These are phyloP conservation scores for Glyphotaelius pellucidus DNA, from an alignment of 2,888 invertebrate species.

Conservation along the genomic window DNA sequence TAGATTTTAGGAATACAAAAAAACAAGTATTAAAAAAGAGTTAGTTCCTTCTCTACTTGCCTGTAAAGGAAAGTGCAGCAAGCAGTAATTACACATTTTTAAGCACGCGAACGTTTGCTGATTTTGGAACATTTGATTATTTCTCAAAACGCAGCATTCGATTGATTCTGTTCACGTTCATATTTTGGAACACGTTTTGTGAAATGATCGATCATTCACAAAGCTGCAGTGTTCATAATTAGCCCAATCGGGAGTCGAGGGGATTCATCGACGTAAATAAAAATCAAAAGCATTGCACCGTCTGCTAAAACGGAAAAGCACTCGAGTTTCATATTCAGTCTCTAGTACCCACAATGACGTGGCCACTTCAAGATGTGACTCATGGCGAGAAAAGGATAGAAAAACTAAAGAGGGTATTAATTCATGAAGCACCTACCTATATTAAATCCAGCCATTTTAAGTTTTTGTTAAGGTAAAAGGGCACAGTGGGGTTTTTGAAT, in stretches of 20 bases:
- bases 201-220: neutral
- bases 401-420: neutral
- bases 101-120: neutral
- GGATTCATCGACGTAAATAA: conserved; percentile 29
- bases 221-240: neutral
- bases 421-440: too few species aligned
- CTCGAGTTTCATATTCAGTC: conserved; percentile 49
- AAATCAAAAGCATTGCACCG: conserved; percentile 26
- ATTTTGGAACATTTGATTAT: neutral
- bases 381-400: neutral
- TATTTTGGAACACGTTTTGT: neutral
- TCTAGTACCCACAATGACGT: conserved; percentile 20
- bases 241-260: neutral
- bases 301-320: conserved; percentile 51
- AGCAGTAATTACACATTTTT: neutral
- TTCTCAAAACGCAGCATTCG: neutral
- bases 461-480: too few species aligned
- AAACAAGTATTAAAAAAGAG: too few species aligned
- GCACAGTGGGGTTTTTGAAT: too few species aligned
- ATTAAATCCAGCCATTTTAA: too few species aligned
- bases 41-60: too few species aligned
- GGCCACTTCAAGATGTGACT: conserved; percentile 50
- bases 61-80: neutral
- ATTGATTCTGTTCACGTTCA: neutral
- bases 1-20: too few species aligned